phyloP scores from a whole-genome alignment of 2,888 invertebrate genomes.

The Agrypnus murinus region DNA sequence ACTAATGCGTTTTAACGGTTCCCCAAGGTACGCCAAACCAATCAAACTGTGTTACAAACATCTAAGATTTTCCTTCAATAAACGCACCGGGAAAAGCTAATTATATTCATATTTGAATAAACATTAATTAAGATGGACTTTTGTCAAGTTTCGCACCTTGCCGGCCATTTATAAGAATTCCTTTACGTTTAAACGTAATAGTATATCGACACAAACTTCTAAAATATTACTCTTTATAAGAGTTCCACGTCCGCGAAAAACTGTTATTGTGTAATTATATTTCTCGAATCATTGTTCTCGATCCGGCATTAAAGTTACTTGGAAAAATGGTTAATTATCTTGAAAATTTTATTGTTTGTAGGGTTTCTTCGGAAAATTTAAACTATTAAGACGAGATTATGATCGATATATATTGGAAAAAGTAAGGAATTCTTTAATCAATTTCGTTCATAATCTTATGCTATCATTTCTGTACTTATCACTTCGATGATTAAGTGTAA shows the following conservation, averaged over 20 bases:
- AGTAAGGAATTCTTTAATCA: no score
- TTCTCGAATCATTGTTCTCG: not conserved
- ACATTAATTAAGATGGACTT: conserved; percentile 53
- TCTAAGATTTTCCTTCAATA: conserved; percentile 52
- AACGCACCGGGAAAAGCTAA: conserved; percentile 41
- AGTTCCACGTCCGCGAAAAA: not conserved
- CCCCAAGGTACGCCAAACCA: conserved; percentile 53
- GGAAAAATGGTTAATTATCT: no score
- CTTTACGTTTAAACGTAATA: not conserved
- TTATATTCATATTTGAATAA: conserved; percentile 52
- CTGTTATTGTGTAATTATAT: no score
- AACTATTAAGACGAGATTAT: no score
- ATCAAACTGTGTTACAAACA: conserved; percentile 53
- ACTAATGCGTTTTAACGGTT: conserved; percentile 52
- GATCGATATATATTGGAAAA: no score
- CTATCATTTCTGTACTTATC: no score
- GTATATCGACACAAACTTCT: not conserved
- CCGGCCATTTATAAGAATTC: conserved; percentile 27
- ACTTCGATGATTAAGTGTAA: no score
- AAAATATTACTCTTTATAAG: conserved; percentile 21
- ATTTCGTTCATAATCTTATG: no score
- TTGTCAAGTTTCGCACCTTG: conserved; percentile 42
- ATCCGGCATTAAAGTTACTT: not conserved
- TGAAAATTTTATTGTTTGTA: no score
- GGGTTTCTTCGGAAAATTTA: no score